Evolutionary conservation across 2,113 vertebrate species (phyloP).

Genomic region (Erythrocebus patas): DNA sequence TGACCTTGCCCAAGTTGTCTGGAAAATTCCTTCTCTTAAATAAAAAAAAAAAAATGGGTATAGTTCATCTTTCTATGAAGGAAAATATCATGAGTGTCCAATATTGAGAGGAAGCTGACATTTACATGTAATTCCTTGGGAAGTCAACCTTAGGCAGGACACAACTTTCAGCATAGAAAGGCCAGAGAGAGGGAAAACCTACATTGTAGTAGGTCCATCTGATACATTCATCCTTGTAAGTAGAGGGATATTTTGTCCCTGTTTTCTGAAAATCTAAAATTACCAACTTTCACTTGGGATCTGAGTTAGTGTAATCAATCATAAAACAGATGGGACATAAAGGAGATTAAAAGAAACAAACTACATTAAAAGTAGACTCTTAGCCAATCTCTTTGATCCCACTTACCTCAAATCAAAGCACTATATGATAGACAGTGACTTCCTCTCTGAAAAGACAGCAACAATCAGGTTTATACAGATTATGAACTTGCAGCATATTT

Average conservation of each 20-base stretch:
- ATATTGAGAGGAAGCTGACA: neutral
- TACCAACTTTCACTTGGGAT: neutral
- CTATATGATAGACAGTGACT: neutral
- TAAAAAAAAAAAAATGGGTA: no score
- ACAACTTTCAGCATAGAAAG: neutral
- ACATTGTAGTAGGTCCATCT: neutral
- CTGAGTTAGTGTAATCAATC: neutral
- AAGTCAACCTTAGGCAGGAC: neutral
- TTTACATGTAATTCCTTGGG: neutral
- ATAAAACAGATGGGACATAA: neutral
- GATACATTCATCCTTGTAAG: neutral
- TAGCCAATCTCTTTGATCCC: neutral
- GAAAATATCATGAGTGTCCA: neutral
- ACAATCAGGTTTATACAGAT: neutral
- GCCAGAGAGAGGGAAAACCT: neutral
- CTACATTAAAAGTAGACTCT: neutral
- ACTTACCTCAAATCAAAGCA: neutral
- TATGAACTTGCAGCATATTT: neutral
- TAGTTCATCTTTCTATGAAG: neutral
- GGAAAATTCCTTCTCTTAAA: no score
- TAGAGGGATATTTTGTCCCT: neutral
- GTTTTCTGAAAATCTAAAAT: neutral
- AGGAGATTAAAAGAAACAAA: neutral
- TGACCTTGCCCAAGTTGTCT: no score
- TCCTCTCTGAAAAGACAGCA: neutral